Evolutionary conservation across 30 jellyfish, hydroid and myxozoan species (phyloP).

Genomic region (Cassiopea andromeda): DNA sequence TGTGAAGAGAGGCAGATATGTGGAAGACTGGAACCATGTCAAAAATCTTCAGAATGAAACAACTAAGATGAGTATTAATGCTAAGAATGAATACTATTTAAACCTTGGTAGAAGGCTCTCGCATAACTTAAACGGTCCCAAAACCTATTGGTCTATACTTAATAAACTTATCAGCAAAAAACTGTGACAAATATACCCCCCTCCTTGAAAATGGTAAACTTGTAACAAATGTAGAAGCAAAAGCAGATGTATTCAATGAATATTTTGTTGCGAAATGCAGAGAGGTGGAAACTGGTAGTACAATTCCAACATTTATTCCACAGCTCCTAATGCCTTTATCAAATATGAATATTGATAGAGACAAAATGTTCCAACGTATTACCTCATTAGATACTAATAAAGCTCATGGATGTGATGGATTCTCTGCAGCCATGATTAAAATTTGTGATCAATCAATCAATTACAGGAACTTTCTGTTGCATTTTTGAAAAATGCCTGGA

Average conservation of each 20-base stretch:
- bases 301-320: conserved; percentile 39
- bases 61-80: conserved; percentile 29
- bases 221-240: conserved; percentile 44
- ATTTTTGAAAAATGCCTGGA: too few relatives aligned
- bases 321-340: conserved; percentile 20
- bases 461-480: conserved; percentile 29
- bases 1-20: conserved; percentile 44
- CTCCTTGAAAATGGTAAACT: conserved; percentile 32
- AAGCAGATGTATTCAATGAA: conserved; percentile 44
- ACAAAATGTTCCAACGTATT: conserved; percentile 16
- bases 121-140: conserved; percentile 41
- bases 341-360: conserved; percentile 22
- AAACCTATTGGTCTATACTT: neutral
- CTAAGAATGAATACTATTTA: conserved; percentile 41
- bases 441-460: neutral
- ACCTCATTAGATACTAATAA: neutral
- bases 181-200: conserved; percentile 43
- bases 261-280: conserved; percentile 48
- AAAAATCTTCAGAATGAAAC: conserved; percentile 29
- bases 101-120: conserved; percentile 56
- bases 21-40: conserved; percentile 53
- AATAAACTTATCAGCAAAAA: conserved; percentile 53
- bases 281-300: neutral
- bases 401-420: too few relatives aligned
- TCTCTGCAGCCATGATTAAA: too few relatives aligned